Evolutionary conservation across 2,888 invertebrate genomes (phyloP), one percentile per base, ranked within the genome.

Genomic region (Hecatera dysodea): DNA sequence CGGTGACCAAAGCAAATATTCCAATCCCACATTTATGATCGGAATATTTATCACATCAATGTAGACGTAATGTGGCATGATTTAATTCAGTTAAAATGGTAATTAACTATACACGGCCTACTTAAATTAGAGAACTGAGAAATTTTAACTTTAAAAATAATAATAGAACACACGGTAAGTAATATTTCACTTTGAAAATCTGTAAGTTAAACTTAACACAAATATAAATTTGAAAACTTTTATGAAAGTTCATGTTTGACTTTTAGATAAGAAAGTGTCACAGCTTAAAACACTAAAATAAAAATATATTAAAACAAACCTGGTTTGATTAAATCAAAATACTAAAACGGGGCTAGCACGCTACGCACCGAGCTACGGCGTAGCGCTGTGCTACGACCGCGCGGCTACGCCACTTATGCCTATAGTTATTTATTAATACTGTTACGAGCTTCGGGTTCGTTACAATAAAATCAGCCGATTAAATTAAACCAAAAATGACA

Each of bases 311-410:
- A 15, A 52, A 44, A 36, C 22, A 57, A 72, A 72, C 17, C 17
- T 29, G 44, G 12, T 50, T 71, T 36, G 33, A 75, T 50, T 56
- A 6, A 5, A 69, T 70, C 42, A 50, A 19, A 29, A 1, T n/a
- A 17, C 15, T 36, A 56, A n/a, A 36, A 50, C 9, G 17, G 6
- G 6, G n/a, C 11, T 57, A 6, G 36, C 59, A 59, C 59, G 52
- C 59, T 75, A 75, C 72, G 75, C 44, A 39, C 17, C 3, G 0
- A 11, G 67, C 72, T 67, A 75, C 72, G 67, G n/a, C 72, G 57
- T 73, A 67, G 75, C 52, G 39, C 2, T 24, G 36, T 59, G 59
- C 73, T 73, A 57, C 56, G 44, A 29, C 19, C n/a, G 17, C 12
- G 9, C 19, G 6, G 15, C 36, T 59, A 39, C 72, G n/a, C 59